Evolutionary conservation across 1,140 invertebrate genomes (phyloP).

Genomic region (Acromyrmex charruanus): DNA sequence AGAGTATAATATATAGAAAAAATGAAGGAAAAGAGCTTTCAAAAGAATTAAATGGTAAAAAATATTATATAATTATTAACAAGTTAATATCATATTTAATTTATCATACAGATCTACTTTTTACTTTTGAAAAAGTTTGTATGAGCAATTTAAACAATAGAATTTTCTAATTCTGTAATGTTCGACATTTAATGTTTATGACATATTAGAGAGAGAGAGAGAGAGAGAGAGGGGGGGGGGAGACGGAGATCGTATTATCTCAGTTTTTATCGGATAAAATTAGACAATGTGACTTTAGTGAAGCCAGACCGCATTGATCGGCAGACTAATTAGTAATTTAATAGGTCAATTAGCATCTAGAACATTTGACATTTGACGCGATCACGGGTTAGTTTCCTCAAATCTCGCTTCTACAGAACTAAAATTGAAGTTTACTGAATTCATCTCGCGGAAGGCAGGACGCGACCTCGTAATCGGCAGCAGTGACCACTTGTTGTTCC

Average conservation of each 20-base stretch:
- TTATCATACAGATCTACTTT: background rate
- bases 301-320: constrained; percentile 10
- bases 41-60: too few species aligned
- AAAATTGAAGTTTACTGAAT: constrained; percentile 47
- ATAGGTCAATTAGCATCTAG: constrained; percentile 47
- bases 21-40: too few species aligned
- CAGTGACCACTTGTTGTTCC: constrained; percentile 64
- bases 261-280: background rate
- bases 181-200: constrained; percentile 18
- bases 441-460: constrained; percentile 53
- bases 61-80: too few species aligned
- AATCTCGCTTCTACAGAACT: constrained; percentile 4
- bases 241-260: background rate
- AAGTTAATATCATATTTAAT: too few species aligned
- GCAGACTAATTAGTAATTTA: constrained; percentile 50
- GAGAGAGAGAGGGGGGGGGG: too few species aligned
- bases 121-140: constrained; percentile 18
- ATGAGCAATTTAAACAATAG: constrained; percentile 1
- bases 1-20: background rate
- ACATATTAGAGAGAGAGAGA: background rate
- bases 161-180: background rate
- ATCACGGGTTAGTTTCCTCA: constrained; percentile 7
- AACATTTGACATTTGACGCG: constrained; percentile 38
- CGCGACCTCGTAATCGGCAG: constrained; percentile 51
- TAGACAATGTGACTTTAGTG: background rate